Conservation (phyloP, 2,113 vertebrate species). For the Corythaixoides concolor region DNA sequence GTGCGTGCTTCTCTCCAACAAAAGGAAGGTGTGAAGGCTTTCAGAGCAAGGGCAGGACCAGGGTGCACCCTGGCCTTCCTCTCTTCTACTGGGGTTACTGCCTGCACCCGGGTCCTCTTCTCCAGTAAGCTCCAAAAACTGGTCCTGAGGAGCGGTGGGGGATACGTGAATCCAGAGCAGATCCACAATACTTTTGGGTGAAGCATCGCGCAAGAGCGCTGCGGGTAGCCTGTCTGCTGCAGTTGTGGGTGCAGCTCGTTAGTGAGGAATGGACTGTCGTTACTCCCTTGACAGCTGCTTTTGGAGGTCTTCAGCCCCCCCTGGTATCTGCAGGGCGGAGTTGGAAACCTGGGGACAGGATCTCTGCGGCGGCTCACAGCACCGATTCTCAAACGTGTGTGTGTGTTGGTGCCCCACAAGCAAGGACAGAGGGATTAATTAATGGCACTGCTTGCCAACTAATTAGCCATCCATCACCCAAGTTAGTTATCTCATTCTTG, state of each 20-base stretch:
- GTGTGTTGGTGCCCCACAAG: neutral
- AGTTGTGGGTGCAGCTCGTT: rapidly evolving
- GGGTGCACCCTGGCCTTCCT: neutral
- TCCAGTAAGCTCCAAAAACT: neutral
- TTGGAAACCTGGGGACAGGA: neutral
- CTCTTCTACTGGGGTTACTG: neutral
- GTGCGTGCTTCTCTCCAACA: no score
- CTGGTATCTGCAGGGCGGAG: neutral
- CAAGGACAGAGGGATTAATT: constrained; percentile 29
- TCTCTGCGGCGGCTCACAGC: rapidly evolving
- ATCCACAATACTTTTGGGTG: neutral
- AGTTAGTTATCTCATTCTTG: neutral
- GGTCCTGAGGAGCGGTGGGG: neutral
- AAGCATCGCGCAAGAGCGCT: rapidly evolving
- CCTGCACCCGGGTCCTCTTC: neutral
- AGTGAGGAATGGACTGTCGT: neutral
- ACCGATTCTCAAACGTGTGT: neutral
- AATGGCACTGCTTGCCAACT: neutral
- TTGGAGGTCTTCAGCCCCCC: neutral
- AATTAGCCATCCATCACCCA: constrained; percentile 54
- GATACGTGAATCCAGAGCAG: rapidly evolving
- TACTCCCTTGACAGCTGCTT: neutral
- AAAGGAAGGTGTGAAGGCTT: neutral
- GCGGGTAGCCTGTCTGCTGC: neutral
- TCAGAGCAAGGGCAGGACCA: rapidly evolving